Evolutionary conservation across 1,140 invertebrate genomes (phyloP).

Genomic region (Rhagoletis pomonella): DNA sequence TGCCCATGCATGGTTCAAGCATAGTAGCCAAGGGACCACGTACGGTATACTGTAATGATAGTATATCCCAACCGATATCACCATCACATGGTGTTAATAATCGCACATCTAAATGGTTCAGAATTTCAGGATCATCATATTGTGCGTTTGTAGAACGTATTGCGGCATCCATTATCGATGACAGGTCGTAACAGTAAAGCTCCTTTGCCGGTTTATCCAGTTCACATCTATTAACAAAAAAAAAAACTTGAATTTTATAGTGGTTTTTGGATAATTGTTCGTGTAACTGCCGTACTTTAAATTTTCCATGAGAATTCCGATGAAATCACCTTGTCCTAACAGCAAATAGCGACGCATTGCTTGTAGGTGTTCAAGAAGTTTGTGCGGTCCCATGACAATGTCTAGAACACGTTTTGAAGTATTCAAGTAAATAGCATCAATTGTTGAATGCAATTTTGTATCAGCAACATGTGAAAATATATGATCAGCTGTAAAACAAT

Average conservation of each 20-base stretch:
- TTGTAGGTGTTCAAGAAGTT: constrained; percentile 92
- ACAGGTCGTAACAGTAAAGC: constrained; percentile 91
- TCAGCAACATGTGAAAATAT: constrained; percentile 74
- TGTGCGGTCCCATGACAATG: constrained; percentile 89
- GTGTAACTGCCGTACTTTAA: constrained; percentile 82
- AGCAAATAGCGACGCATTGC: constrained; percentile 93
- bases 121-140: constrained; percentile 92
- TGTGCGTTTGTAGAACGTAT: constrained; percentile 96
- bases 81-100: constrained; percentile 84
- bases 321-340: constrained; percentile 96
- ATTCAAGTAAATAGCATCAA: constrained; percentile 89
- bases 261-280: not conserved
- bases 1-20: constrained; percentile 89
- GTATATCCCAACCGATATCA: constrained; percentile 96
- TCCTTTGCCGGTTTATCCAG: constrained; percentile 91
- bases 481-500: constrained; percentile 60
- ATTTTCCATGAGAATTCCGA: constrained; percentile 92
- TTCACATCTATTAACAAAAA: constrained; percentile 81
- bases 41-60: constrained; percentile 94
- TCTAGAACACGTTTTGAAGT: constrained; percentile 91
- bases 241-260: not conserved
- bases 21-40: constrained; percentile 95
- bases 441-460: constrained; percentile 85
- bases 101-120: constrained; percentile 90
- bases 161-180: constrained; percentile 92